Base-by-base conservation (phyloP, 1,140 invertebrate genomes). In the Thaumatotibia leucotreta region DNA sequence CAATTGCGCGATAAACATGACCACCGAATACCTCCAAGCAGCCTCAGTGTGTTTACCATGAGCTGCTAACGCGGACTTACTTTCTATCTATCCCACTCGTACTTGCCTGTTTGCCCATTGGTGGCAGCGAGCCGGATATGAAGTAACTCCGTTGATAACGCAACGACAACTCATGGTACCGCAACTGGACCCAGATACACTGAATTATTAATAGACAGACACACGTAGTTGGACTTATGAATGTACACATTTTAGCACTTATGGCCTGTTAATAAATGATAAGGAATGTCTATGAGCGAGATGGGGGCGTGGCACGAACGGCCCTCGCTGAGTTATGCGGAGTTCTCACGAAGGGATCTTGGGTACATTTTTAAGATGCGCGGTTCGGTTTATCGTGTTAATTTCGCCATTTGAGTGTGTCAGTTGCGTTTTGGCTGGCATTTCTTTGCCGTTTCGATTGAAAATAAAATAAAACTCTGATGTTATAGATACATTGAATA, bases 251-350 rank as follows among this genome's bases (percentile, higher is more conserved):
- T 90, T 89, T 85, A 84, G 86, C 89, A 90, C 88, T 91, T 86
- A 89, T 85, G 78, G 82, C 73, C 76, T 81, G 83, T 89, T 90
- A 89, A 91, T 92, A 92, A 91, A 92, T 92, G 87, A 91, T 90
- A 80, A 79, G 68, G 76, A 76, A 77, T 80, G 64, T 75, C 35
- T 68, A 69, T 61, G 63, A 14, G 24, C 29, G 72, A 78, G 81
- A 85, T 86, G 80, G 80, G 66, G 39, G 64, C 65, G 64, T 78
- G 80, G 78, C 80, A 83, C 79, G 80, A 65, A 76, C 50, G 22
- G 27, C 27, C 29, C 52, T 11, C 9, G 10, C 5, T 58, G 52
- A 58, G 52, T 29, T 58, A 58, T 58, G 24, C 11, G 23, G n/a
- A 10, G 5, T 5, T 2, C 23, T n/a, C 52, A 58, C 52, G 52